These are phyloP conservation scores for Bergia sp. DNA, from an alignment of 92 coral and sea anemone species.

Conservation along the genomic window DNA sequence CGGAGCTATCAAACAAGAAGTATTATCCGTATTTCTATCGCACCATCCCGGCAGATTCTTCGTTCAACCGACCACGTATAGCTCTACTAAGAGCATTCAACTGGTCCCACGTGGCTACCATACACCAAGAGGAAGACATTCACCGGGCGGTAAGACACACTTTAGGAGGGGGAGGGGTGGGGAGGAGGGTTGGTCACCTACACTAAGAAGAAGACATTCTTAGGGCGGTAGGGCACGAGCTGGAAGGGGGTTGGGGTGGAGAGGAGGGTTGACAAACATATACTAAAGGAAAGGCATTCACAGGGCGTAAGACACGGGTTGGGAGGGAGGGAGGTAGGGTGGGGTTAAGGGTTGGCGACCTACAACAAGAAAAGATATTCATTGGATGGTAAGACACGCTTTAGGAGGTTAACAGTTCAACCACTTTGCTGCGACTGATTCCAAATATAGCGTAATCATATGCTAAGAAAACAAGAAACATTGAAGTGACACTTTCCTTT, in stretches of 20 bases:
- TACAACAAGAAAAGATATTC: slow-evolving; percentile 78
- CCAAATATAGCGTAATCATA: neutral
- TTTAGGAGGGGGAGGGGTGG: neutral
- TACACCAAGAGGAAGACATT: slow-evolving; percentile 77
- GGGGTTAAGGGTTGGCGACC: slow-evolving; percentile 40
- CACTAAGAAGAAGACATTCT: no score
- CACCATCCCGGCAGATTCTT: slow-evolving; percentile 85
- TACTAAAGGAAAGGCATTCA: no score
- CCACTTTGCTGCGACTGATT: neutral
- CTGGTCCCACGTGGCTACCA: slow-evolving; percentile 78
- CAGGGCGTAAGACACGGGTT: no score
- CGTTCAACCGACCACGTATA: slow-evolving; percentile 80
- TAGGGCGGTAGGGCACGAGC: no score
- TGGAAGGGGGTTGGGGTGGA: no score
- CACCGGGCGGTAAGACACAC: slow-evolving; percentile 66
- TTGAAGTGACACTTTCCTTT: no score
- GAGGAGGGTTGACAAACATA: no score
- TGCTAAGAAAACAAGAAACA: neutral
- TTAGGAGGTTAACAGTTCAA: neutral
- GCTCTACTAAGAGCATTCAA: slow-evolving; percentile 71
- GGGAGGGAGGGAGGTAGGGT: no score
- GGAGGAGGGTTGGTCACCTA: neutral
- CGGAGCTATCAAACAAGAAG: slow-evolving; percentile 73
- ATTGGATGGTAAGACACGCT: slow-evolving; percentile 59
- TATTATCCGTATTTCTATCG: slow-evolving; percentile 82